Evolutionary conservation across 2,797 vertebrate species (phyloP).

Genomic region (Tamandua tetradactyla): DNA sequence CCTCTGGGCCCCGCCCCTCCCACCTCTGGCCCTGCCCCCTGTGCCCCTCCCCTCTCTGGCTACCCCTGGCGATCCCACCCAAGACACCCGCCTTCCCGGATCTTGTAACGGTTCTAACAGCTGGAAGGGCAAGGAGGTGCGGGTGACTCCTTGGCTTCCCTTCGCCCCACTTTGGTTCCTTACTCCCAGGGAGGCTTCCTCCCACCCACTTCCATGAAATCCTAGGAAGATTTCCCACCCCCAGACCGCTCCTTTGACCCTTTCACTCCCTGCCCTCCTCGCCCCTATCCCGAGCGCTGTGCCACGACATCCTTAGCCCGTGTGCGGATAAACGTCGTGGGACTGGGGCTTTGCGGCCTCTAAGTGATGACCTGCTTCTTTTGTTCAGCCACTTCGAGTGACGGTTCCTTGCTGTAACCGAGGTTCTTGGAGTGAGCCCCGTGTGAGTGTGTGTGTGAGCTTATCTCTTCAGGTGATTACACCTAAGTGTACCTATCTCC

Average conservation of each 20-base stretch:
- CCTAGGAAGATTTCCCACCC: neutral
- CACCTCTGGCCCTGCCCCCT: neutral
- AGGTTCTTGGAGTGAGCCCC: neutral
- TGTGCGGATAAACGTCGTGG: neutral
- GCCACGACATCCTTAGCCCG: neutral
- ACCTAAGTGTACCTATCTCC: neutral
- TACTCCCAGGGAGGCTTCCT: neutral
- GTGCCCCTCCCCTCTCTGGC: neutral
- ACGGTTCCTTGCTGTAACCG: neutral
- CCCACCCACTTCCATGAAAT: fast-evolving
- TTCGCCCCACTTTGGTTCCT: neutral
- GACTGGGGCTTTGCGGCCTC: neutral
- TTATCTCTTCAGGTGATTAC: neutral
- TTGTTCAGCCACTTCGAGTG: neutral
- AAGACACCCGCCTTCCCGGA: neutral
- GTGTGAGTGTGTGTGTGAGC: neutral
- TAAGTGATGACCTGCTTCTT: neutral
- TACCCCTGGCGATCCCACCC: fast-evolving
- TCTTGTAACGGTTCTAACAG: slow-evolving; percentile 66
- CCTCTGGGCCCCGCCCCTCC: too few relatives aligned
- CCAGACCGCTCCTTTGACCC: neutral
- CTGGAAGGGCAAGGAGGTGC: neutral
- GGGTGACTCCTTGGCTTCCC: neutral
- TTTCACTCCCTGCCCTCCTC: neutral
- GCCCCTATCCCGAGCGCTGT: too few relatives aligned